phyloP scores from a whole-genome alignment of 2,888 invertebrate genomes.

The Chorisops tibialis region DNA sequence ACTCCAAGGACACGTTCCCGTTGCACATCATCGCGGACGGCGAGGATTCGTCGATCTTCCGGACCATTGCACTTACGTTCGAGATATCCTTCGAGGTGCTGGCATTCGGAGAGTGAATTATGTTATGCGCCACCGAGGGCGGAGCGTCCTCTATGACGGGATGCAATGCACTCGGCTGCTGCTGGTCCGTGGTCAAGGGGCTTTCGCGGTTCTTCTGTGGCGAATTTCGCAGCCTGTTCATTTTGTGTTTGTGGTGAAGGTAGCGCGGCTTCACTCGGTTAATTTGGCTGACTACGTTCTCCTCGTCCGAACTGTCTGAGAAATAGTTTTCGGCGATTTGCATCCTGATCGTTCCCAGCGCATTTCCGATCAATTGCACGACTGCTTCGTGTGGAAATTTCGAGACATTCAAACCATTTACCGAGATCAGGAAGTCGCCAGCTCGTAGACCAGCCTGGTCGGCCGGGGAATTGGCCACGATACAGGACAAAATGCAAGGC shows the following conservation, averaged over 20 bases:
- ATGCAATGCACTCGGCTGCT: slow-evolving; percentile 41
- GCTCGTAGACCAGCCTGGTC: slow-evolving; percentile 85
- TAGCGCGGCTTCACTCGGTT: slow-evolving; percentile 49
- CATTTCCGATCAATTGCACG: slow-evolving; percentile 83
- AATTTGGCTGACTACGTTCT: slow-evolving; percentile 56
- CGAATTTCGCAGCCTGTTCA: slow-evolving; percentile 58
- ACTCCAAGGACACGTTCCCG: slow-evolving; percentile 60
- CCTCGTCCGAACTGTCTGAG: slow-evolving; percentile 81
- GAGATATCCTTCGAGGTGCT: slow-evolving; percentile 48
- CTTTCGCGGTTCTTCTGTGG: slow-evolving; percentile 52
- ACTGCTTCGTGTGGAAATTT: slow-evolving; percentile 91
- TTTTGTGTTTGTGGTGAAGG: slow-evolving; percentile 56
- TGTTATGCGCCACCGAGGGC: slow-evolving; percentile 38
- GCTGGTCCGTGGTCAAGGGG: slow-evolving; percentile 9
- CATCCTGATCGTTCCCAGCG: slow-evolving; percentile 76
- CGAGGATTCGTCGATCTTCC: slow-evolving; percentile 35
- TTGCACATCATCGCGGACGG: slow-evolving; percentile 28
- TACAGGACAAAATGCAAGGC: slow-evolving; percentile 91
- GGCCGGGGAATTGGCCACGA: slow-evolving; percentile 85
- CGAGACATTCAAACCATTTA: slow-evolving; percentile 89
- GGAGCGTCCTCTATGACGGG: slow-evolving; percentile 47
- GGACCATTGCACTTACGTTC: slow-evolving; percentile 52
- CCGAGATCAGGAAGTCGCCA: slow-evolving; percentile 88
- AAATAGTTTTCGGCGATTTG: slow-evolving; percentile 86
- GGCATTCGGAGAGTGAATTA: slow-evolving; percentile 40